phyloP scores from a whole-genome alignment of 2,797 vertebrate genomes.

The Liasis olivaceus region DNA sequence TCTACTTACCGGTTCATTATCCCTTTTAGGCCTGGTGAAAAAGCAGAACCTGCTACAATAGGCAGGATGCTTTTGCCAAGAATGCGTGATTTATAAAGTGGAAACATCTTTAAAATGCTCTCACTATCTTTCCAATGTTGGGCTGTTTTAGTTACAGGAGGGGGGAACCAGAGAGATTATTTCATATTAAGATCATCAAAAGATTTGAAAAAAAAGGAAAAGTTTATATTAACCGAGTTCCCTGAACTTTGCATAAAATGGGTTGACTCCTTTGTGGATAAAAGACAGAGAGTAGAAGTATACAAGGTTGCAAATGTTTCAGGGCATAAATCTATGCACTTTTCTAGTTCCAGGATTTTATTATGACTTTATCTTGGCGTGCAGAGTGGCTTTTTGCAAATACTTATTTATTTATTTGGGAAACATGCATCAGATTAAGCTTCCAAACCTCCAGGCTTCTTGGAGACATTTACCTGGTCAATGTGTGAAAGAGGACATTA shows the following conservation, averaged over 20 bases:
- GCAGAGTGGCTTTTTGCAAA: not conserved
- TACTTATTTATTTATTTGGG: not conserved
- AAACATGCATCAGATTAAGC: rapidly evolving
- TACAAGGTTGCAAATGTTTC: constrained; percentile 15
- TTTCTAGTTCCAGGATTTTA: constrained; percentile 4
- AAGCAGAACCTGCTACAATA: constrained; percentile 53
- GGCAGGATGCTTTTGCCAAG: constrained; percentile 72
- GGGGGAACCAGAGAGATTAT: constrained; percentile 54
- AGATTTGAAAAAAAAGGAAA: constrained; percentile 44
- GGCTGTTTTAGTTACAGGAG: constrained; percentile 65
- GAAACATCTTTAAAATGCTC: constrained; percentile 82
- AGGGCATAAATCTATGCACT: constrained; percentile 48
- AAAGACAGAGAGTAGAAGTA: constrained; percentile 22
- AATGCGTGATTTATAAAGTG: constrained; percentile 81
- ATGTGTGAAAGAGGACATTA: not conserved
- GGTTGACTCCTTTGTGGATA: constrained; percentile 25
- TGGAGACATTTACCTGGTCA: not conserved
- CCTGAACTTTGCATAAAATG: constrained; percentile 59
- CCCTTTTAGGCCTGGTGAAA: constrained; percentile 60
- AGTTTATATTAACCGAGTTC: constrained; percentile 62
- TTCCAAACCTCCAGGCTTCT: rapidly evolving
- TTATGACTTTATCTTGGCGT: constrained; percentile 34
- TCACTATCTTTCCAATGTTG: constrained; percentile 69
- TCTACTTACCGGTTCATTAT: constrained; percentile 67
- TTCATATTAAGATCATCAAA: constrained; percentile 71